phyloP scores from a whole-genome alignment of 2,797 vertebrate genomes.

The Sebastes glaucus region DNA sequence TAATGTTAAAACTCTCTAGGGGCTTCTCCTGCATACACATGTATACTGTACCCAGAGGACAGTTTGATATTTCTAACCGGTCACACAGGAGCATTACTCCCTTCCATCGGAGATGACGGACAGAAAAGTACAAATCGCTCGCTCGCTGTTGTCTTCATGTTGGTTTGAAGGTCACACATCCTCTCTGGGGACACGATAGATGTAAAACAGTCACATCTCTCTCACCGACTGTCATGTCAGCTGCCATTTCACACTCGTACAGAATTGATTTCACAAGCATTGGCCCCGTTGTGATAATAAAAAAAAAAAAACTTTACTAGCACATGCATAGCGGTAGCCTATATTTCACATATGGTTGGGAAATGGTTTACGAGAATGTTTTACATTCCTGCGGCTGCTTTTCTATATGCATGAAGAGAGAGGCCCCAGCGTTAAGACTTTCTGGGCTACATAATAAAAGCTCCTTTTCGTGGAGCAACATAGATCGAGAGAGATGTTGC shows the following conservation, averaged over 20 bases:
- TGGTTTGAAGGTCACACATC: slow-evolving; percentile 54
- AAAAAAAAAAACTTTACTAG: slow-evolving; percentile 24
- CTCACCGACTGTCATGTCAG: slow-evolving; percentile 35
- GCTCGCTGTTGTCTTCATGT: background rate
- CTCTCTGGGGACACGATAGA: slow-evolving; percentile 37
- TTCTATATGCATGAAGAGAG: slow-evolving; percentile 13
- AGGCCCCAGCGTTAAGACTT: background rate
- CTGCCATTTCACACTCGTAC: slow-evolving; percentile 38
- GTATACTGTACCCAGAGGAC: background rate
- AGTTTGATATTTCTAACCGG: background rate
- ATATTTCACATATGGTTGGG: slow-evolving; percentile 30
- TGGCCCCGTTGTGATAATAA: slow-evolving; percentile 21
- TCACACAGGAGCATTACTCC: background rate
- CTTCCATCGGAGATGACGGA: slow-evolving; percentile 5
- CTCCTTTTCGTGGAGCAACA: background rate
- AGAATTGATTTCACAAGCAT: slow-evolving; percentile 31
- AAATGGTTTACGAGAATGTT: slow-evolving; percentile 16
- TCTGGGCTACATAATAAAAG: slow-evolving; percentile 8
- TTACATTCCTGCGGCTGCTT: slow-evolving; percentile 17
- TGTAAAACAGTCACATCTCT: slow-evolving; percentile 44
- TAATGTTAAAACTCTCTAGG: slow-evolving; percentile 1
- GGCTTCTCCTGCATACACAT: background rate
- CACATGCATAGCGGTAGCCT: background rate
- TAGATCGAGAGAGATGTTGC: slow-evolving; percentile 20
- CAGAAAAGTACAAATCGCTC: slow-evolving; percentile 32